Evolutionary conservation across 2,797 vertebrate genomes (phyloP), one percentile per base, ranked within the genome.

Genomic region (Eutrigla gurnardus): DNA sequence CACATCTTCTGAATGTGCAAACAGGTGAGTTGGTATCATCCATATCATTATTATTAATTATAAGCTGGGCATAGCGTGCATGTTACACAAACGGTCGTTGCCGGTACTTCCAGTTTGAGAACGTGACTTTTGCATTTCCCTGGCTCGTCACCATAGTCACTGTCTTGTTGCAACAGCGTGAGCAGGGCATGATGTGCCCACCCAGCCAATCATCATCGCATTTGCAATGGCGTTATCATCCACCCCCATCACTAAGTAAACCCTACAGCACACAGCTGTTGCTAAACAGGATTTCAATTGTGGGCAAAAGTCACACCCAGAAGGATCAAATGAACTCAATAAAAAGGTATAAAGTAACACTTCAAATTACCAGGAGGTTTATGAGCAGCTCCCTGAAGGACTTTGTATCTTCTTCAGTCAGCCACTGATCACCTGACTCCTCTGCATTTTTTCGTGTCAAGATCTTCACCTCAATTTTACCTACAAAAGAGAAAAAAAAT

Each of bases 391-490:
- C 97, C 88, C 97, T 96, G 86, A 98, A 96, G 76, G 95, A 97
- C 89, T 95, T 97, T 4, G 96, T 98, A 80, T 98, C 97, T 78
- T 98, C 97, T 50, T 98, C 97, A 2, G 96, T 96, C 73, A 98
- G 92, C 96, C 96, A 98, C 54, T 96, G 96, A 35, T 96, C 93
- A 11, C 96, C 96, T 0, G 96, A 92, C 13, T 95, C 92, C 50
- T 97, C 94, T 77, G 94, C 81, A 55, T 94, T 94, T 86, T 96
- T 90, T 43, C 96, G 82, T 0, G 95, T 95, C 81, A 98, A 93
- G 53, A 98, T 97, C 90, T 98, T 98, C 80, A 98, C 97, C 86
- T 98, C 97, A 47, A 98, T 98, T 93, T 97, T 98, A 80, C 97
- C 97, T 98, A 14, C 57, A 68, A 43, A 63, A 53, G 0, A 40